Evolutionary conservation across 2,888 invertebrate genomes (phyloP), one percentile per base, ranked within the genome.

Genomic region (Drosophila meridionalis): DNA sequence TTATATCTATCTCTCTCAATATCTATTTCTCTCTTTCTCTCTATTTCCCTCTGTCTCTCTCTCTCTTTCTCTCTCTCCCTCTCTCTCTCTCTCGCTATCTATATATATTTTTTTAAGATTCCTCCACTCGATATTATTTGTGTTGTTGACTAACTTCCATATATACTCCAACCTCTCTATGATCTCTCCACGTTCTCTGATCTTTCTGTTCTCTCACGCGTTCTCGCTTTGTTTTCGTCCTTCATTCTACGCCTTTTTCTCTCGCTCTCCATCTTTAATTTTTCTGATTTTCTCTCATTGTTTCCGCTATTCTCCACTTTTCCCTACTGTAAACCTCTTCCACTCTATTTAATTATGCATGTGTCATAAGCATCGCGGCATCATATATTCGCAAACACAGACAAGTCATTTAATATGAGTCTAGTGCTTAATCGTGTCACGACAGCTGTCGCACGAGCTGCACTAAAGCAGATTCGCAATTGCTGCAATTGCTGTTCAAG

Each of bases 401-500:
- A 3, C 20, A 34, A 5, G 11, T 36, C 34, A 26, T 36, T 52
- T 52, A 52, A 52, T 52, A 28, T 5, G 26, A 38, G 20, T 38
- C 57, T 34, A 32, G 20, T 34, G 45, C 45, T 58, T 26, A 30
- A 43, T 45, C 58, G 58, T 45, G 45, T 58, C 45, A 58, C 58
- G 45, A 36, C 34, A 30, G 30, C 30, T 50, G 60, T 40, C 50
- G 5, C 60, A 40, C 60, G 60, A 12, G 32, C 20, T 34, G 45
- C 34, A 45, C 34, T 40, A 43, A 45, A 45, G 28, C 26, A 12
- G 47, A 28, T 7, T 34, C 47, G 40, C 32, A 38, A 26, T 52
- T 34, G 42, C 50, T 63, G 63, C 67, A 60, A 43, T 42, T 43
- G 70, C 45, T 50, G 53, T 40, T 32, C 30, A 12, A 50, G 61